Evolutionary conservation across 2,888 invertebrate species (phyloP), one percentile per base, ranked within the genome.

Genomic region (Penaeus monodon): DNA sequence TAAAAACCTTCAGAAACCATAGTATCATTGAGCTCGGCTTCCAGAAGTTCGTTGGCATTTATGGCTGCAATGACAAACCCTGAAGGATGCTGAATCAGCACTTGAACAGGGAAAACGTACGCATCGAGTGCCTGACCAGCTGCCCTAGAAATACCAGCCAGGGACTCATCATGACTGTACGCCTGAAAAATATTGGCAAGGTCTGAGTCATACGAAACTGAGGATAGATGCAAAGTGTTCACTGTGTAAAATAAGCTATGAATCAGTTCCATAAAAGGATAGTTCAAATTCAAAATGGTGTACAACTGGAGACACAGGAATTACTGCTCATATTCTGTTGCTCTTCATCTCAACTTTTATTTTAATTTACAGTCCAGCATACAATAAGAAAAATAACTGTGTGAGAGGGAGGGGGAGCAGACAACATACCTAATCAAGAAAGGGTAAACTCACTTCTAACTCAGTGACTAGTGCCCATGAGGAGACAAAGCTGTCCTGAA

Each of bases 61-160:
- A 74, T 66, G 29, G 86, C 65, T 8, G 81, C 44, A 27, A 86
- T 57, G 33, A 86, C 86, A 24, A 66, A 86, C 12, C 86, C 86
- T 22, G 86, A 76, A 14, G 86, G 74, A 66, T 86, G 66, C 49
- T 86, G 86, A 63, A 86, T 33, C 27, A 86, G 57, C 38, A 86
- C 57, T 57, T 86, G 86, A 20, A 86, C 86, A 12, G 86, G 86
- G 77, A 86, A 86, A 44, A 68, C 78, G n/a, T 86, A 86, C 0
- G 68, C 81, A 57, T 65, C 64, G 24, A 74, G 76, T 27, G 81
- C 76, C 24, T 65, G 33, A 27, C 81, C 73, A 17, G 86, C 86
- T 24, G 65, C 66, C n/a, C 44, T 33, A 24, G 76, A 64, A 12
- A 81, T 38, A 24, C 29, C 64, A 33, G 63, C 27, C 12, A 22